Conservation (phyloP, 2,113 vertebrate species). For the Misgurnus anguillicaudatus region DNA sequence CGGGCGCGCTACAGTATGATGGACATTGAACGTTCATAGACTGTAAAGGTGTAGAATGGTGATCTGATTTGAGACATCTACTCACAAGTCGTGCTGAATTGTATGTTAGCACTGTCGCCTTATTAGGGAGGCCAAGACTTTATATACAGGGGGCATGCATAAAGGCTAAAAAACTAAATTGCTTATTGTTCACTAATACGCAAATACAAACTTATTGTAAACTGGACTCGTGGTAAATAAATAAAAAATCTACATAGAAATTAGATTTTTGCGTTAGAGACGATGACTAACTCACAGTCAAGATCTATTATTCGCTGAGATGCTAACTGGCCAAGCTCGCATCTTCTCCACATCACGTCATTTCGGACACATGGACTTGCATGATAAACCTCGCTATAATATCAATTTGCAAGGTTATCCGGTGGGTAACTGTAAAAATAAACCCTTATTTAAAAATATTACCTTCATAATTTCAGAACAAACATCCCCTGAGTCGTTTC, state of each 20-base stretch:
- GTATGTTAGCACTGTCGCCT: too few relatives aligned
- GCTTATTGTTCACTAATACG: too few relatives aligned
- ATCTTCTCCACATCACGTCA: background rate
- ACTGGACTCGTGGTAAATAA: slow-evolving; percentile 59
- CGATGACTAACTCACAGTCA: slow-evolving; percentile 71
- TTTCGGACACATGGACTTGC: background rate
- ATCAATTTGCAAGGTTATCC: slow-evolving; percentile 12
- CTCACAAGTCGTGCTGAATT: slow-evolving; percentile 24
- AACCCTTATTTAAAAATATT: slow-evolving; percentile 36
- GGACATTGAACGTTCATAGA: slow-evolving; percentile 62
- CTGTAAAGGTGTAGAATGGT: slow-evolving; percentile 64
- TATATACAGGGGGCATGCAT: too few relatives aligned
- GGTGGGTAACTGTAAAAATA: background rate
- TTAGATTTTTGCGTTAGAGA: slow-evolving; percentile 67
- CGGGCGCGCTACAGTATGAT: slow-evolving; percentile 59
- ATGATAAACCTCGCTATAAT: background rate
- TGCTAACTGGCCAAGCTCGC: background rate
- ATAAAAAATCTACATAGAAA: slow-evolving; percentile 72
- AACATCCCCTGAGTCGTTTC: slow-evolving; percentile 9
- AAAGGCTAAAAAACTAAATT: too few relatives aligned
- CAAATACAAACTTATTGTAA: slow-evolving; percentile 1
- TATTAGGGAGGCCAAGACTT: too few relatives aligned
- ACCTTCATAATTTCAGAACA: slow-evolving; percentile 36
- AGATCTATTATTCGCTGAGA: slow-evolving; percentile 68
- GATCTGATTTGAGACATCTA: slow-evolving; percentile 66